A percentile compares a stretch with the other conserved stretches of the same genome.
These are phyloP conservation scores for Pachyuromys duprasi DNA, from an alignment of 2,797 vertebrate species.

Conservation along the genomic window DNA sequence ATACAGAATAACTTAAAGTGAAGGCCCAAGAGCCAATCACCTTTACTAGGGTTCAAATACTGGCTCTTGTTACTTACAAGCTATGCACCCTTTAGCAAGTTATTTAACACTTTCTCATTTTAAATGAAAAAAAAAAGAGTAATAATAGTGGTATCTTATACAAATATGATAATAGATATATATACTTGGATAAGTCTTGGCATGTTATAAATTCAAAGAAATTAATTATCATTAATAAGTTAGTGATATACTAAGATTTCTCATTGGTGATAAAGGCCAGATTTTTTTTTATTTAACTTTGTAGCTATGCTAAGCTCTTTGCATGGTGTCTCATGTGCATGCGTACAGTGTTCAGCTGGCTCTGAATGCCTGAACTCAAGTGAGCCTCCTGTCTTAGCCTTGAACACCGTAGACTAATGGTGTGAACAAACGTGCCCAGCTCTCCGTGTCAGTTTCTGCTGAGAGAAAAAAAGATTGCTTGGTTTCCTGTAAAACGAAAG, in stretches of 20 bases:
- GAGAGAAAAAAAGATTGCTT: background rate
- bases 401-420: background rate
- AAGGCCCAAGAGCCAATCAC: background rate
- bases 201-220: constrained; percentile 8
- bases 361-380: background rate
- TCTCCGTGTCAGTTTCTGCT: background rate
- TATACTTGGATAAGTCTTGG: background rate
- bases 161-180: background rate
- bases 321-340: background rate
- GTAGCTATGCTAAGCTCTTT: background rate
- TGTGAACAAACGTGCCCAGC: background rate
- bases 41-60: background rate
- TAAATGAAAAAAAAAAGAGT: constrained; percentile 15
- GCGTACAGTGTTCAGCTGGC: too few relatives aligned
- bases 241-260: background rate
- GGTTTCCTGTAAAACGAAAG: background rate
- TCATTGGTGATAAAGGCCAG: background rate
- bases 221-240: background rate
- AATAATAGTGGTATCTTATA: background rate
- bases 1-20: background rate
- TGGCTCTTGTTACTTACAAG: background rate
- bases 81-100: background rate
- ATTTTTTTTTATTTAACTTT: background rate
- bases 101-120: background rate
- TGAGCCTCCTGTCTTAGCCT: background rate